Percentiles rank a stretch among this genome's conserved stretches.
Conservation (phyloP, 2,113 vertebrate genomes). For the Elanus axillaris region DNA sequence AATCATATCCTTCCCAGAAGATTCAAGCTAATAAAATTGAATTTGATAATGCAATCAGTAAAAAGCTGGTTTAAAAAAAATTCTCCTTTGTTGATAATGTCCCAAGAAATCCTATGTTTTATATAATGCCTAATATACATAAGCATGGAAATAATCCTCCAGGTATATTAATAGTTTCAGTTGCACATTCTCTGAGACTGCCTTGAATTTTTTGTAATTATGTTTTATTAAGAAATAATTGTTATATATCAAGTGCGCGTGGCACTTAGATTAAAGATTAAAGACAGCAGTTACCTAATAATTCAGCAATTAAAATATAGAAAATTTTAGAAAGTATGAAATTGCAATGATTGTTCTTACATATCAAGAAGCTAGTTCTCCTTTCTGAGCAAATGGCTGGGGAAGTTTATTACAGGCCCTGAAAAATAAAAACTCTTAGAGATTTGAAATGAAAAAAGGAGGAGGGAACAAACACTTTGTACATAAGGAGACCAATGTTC, state of each 20-base stretch:
- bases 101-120: constrained; percentile 29
- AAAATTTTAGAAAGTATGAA: background rate
- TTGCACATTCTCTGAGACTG: background rate
- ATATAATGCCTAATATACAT: background rate
- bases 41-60: constrained; percentile 46
- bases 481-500: background rate
- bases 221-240: constrained; percentile 26
- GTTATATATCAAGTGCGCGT: background rate
- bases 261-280: background rate
- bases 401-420: background rate
- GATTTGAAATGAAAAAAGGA: background rate
- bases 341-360: background rate
- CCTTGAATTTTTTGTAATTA: constrained; percentile 5
- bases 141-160: background rate
- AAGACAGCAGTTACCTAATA: background rate
- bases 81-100: constrained; percentile 15
- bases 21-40: constrained; percentile 59
- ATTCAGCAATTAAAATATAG: background rate
- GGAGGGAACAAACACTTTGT: background rate
- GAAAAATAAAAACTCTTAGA: background rate
- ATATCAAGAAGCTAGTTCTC: background rate
- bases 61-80: constrained; percentile 20
- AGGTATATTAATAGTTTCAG: background rate
- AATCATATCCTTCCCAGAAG: constrained; percentile 59
- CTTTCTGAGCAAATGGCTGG: background rate